phyloP scores from a whole-genome alignment of 2,113 vertebrate species.

The Tenrec ecaudatus region DNA sequence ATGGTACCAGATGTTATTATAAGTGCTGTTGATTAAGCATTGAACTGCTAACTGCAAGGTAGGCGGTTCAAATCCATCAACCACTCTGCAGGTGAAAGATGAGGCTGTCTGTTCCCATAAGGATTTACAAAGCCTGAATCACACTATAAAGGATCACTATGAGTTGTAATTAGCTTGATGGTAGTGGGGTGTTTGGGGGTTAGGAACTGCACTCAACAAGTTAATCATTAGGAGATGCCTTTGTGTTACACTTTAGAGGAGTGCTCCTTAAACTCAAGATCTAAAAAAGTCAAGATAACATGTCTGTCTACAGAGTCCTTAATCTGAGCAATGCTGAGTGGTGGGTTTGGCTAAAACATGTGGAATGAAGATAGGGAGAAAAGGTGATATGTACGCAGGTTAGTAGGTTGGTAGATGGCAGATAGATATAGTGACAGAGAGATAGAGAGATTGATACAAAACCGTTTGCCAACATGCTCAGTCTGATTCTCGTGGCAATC shows the following conservation, averaged over 20 bases:
- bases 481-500: no score
- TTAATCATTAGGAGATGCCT: background rate
- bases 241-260: background rate
- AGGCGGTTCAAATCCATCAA: no score
- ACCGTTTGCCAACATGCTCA: background rate
- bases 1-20: background rate
- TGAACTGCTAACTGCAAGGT: no score
- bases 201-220: background rate
- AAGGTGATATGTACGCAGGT: no score
- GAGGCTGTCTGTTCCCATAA: no score
- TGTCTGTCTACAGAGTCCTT: background rate
- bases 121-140: no score
- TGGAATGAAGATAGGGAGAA: background rate
- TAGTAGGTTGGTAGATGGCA: no score
- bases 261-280: constrained; percentile 7
- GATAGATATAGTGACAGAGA: no score
- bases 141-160: no score
- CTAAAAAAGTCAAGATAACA: background rate
- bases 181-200: background rate
- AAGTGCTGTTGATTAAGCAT: no score
- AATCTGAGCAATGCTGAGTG: background rate
- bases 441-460: background rate
- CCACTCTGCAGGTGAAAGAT: no score
- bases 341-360: background rate
- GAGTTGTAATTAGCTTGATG: no score